phyloP scores from a whole-genome alignment of 2,113 vertebrate species.

The Gracilinanus agilis region DNA sequence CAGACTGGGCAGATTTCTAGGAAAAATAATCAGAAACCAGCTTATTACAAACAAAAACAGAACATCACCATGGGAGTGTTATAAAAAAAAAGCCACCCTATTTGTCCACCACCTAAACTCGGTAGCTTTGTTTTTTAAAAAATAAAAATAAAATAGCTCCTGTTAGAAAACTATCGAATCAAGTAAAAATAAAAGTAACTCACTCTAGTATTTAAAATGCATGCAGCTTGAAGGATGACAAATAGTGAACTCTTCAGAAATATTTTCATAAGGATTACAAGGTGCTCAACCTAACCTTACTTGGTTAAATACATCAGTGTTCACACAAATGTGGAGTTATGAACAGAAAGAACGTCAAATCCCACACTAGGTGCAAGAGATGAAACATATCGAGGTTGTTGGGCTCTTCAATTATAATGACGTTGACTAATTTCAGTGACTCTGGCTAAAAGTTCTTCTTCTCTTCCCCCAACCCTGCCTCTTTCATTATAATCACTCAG shows the following conservation, averaged over 20 bases:
- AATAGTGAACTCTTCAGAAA: constrained; percentile 19
- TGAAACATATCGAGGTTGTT: not conserved
- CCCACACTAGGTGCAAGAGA: not conserved
- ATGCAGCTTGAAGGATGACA: constrained; percentile 53
- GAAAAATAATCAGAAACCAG: constrained; percentile 22
- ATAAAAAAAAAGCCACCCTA: constrained; percentile 21
- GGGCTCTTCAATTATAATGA: constrained; percentile 13
- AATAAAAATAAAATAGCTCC: constrained; percentile 67
- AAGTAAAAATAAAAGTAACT: constrained; percentile 64
- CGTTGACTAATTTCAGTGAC: not conserved
- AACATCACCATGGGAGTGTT: not conserved
- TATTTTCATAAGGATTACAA: constrained; percentile 10
- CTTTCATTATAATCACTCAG: constrained; percentile 34
- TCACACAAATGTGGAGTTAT: constrained; percentile 4
- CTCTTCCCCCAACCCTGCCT: constrained; percentile 26
- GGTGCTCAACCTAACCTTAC: not conserved
- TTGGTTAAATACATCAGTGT: not conserved
- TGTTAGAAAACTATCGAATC: constrained; percentile 62
- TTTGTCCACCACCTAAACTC: constrained; percentile 32
- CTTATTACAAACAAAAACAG: constrained; percentile 17
- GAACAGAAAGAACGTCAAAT: not conserved
- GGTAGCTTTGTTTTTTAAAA: not conserved
- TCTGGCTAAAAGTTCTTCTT: not conserved
- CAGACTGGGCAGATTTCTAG: not conserved
- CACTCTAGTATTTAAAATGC: constrained; percentile 56